Conservation (phyloP, 2,113 vertebrate genomes). For the Urocolius indicus region DNA sequence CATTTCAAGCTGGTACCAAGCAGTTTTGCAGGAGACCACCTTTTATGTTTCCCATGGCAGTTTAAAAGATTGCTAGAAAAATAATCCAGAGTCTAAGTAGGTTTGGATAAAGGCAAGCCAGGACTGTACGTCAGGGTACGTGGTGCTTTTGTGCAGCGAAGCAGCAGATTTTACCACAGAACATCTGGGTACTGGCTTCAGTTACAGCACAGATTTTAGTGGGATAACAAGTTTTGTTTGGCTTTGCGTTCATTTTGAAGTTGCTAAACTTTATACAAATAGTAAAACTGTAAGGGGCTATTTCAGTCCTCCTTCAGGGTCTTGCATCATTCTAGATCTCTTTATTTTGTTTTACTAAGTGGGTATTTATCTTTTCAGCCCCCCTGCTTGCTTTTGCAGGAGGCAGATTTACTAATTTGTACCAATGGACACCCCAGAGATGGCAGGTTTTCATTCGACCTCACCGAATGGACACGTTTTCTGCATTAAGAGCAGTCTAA, state of each 20-base stretch:
- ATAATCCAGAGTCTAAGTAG: slow-evolving; percentile 16
- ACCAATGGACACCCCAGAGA: neutral
- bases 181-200: slow-evolving; percentile 63
- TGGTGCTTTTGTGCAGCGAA: neutral
- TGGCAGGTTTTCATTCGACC: neutral
- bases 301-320: neutral
- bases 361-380: slow-evolving; percentile 9
- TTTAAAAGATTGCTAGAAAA: slow-evolving; percentile 55
- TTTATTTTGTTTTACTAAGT: slow-evolving; percentile 40
- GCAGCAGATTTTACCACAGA: slow-evolving; percentile 41
- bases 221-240: slow-evolving; percentile 50
- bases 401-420: neutral
- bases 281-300: slow-evolving; percentile 35
- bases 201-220: slow-evolving; percentile 58
- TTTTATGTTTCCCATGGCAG: slow-evolving; percentile 41
- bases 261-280: slow-evolving; percentile 29
- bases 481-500: slow-evolving; percentile 19
- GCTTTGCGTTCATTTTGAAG: slow-evolving; percentile 42
- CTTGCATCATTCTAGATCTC: neutral
- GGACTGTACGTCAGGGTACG: neutral
- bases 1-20: slow-evolving; percentile 6
- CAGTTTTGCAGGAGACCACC: neutral
- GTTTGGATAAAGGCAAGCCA: slow-evolving; percentile 19
- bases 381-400: neutral
- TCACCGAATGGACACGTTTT: neutral